Conservation (phyloP, 2,888 invertebrate genomes). For the Drosophila mulleri region DNA sequence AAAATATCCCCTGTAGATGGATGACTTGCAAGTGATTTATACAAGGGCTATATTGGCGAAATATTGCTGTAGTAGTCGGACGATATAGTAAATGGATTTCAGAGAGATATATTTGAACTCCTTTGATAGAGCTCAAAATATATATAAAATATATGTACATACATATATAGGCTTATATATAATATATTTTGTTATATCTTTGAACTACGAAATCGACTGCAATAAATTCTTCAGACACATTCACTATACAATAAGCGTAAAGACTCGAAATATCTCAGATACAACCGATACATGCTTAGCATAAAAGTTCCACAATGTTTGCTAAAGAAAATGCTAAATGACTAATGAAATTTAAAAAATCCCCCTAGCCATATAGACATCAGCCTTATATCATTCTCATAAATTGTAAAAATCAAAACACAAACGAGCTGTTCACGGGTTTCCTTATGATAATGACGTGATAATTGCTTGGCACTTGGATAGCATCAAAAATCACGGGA, state of each 20-base stretch:
- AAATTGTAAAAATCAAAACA: not conserved
- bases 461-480: constrained; percentile 67
- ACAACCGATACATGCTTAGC: too few relatives aligned
- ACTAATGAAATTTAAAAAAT: not conserved
- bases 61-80: not conserved
- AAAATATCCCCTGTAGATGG: not conserved
- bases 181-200: too few relatives aligned
- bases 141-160: too few relatives aligned
- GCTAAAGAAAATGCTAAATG: too few relatives aligned
- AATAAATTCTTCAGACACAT: too few relatives aligned
- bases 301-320: too few relatives aligned
- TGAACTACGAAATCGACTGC: too few relatives aligned
- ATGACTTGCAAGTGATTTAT: not conserved
- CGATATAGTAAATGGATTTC: not conserved
- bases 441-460: constrained; percentile 73
- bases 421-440: constrained; percentile 39
- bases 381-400: not conserved
- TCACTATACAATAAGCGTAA: too few relatives aligned
- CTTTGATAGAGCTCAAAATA: too few relatives aligned
- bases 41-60: not conserved
- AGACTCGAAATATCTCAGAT: too few relatives aligned
- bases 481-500: constrained; percentile 25
- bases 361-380: not conserved
- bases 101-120: too few relatives aligned
- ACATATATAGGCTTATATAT: too few relatives aligned